phyloP scores from a whole-genome alignment of 2,888 invertebrate genomes.

The Ceraclea dissimilis region DNA sequence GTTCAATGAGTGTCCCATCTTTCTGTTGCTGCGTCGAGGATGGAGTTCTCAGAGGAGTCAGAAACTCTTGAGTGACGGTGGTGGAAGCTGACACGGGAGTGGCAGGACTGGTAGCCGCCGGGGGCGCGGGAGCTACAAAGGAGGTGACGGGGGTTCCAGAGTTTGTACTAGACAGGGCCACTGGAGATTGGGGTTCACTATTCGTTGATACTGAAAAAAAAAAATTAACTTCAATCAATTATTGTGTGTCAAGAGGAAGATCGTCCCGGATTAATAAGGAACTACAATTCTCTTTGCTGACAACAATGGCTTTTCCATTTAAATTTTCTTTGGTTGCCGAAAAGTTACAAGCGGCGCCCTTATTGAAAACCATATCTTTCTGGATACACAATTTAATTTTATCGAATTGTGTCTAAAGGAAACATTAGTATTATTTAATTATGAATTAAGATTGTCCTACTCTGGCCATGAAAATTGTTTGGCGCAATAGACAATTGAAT shows the following conservation, averaged over 20 bases:
- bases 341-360: no score
- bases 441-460: no score
- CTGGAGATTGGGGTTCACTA: constrained; percentile 20
- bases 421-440: no score
- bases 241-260: constrained; percentile 36
- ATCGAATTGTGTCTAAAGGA: no score
- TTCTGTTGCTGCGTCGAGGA: constrained; percentile 50
- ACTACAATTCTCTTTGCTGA: not conserved
- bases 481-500: no score
- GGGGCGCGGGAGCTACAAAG: constrained; percentile 51
- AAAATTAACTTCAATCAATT: no score
- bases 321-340: no score
- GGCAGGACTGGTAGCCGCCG: constrained; percentile 35
- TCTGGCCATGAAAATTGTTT: no score
- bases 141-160: constrained; percentile 36
- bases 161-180: constrained; percentile 36
- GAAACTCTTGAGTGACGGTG: constrained; percentile 43
- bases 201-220: constrained; percentile 30
- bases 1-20: constrained; percentile 72
- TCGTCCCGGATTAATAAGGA: no score
- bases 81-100: constrained; percentile 33
- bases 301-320: no score
- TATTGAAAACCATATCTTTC: no score
- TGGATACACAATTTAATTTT: no score
- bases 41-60: constrained; percentile 39